phyloP scores from a whole-genome alignment of 2,113 vertebrate species.

The Guaruba guarouba region DNA sequence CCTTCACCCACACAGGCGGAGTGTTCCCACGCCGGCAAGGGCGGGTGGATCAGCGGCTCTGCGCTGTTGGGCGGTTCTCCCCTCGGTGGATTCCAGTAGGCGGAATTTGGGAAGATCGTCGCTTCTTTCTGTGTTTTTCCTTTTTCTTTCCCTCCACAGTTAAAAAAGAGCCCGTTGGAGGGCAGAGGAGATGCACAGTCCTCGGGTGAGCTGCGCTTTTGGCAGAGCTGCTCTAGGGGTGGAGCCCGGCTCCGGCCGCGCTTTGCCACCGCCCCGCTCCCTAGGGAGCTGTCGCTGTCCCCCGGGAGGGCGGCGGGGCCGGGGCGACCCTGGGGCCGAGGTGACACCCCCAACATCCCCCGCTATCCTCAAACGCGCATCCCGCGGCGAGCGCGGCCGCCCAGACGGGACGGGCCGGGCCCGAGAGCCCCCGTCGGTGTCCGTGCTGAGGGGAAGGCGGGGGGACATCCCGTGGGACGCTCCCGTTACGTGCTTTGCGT shows the following conservation, averaged over 20 bases:
- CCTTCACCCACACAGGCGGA: background rate
- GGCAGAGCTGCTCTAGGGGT: background rate
- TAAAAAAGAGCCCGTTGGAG: constrained; percentile 27
- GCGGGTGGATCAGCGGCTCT: background rate
- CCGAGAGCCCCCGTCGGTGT: background rate
- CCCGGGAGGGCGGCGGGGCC: background rate
- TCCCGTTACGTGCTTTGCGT: background rate
- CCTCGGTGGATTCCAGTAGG: background rate
- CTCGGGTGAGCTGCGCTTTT: background rate
- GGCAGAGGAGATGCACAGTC: background rate
- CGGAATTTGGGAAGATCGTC: background rate
- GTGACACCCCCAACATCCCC: too few relatives aligned
- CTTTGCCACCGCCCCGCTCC: background rate
- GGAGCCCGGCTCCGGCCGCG: background rate
- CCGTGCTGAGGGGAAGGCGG: background rate
- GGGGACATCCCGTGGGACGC: background rate
- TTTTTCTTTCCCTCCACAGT: background rate
- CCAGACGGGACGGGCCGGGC: background rate
- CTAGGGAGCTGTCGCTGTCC: background rate
- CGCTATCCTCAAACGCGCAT: background rate
- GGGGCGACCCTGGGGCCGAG: too few relatives aligned
- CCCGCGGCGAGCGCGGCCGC: background rate
- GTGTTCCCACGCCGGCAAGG: background rate
- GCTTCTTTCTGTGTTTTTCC: background rate
- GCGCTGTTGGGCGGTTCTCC: background rate